These are phyloP conservation scores for Polyommatus iphigenia DNA, from an alignment of 2,888 invertebrate genomes.

Conservation along the genomic window DNA sequence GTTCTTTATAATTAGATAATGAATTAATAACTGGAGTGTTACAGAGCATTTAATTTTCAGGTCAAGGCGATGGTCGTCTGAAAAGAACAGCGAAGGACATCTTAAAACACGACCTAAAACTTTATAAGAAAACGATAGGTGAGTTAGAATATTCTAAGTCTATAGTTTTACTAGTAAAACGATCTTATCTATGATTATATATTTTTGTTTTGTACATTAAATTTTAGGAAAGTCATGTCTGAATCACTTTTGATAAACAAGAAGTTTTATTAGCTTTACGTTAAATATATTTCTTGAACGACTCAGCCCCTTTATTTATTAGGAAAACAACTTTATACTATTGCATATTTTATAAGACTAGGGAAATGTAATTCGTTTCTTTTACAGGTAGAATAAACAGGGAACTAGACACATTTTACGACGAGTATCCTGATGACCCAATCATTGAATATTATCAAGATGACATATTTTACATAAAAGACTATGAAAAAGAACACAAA, in stretches of 20 bases:
- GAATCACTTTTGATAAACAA: too few relatives aligned
- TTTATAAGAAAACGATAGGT: constrained; percentile 65
- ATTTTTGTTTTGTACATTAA: too few relatives aligned
- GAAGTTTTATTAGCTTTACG: too few relatives aligned
- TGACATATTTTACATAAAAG: constrained; percentile 43
- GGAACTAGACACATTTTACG: constrained; percentile 65
- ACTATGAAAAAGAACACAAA: constrained; percentile 42
- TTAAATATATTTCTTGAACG: too few relatives aligned
- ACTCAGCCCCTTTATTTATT: too few relatives aligned
- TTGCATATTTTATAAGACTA: too few relatives aligned
- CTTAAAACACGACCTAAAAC: constrained; percentile 58
- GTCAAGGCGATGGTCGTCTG: constrained; percentile 68
- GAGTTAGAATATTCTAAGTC: constrained; percentile 36
- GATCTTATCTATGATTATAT: too few relatives aligned
- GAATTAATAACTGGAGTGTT: not conserved
- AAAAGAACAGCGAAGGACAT: constrained; percentile 61
- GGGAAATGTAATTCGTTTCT: constrained; percentile 16
- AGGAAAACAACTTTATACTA: too few relatives aligned
- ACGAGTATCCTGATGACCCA: constrained; percentile 59
- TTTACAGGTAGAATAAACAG: constrained; percentile 66
- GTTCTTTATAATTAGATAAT: not conserved
- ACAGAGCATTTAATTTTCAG: constrained; percentile 47
- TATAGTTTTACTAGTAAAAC: too few relatives aligned
- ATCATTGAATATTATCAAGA: constrained; percentile 52
- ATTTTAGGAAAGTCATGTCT: too few relatives aligned